These are phyloP conservation scores for Cyanistes caeruleus DNA, from an alignment of 2,113 vertebrate species.

Conservation along the genomic window DNA sequence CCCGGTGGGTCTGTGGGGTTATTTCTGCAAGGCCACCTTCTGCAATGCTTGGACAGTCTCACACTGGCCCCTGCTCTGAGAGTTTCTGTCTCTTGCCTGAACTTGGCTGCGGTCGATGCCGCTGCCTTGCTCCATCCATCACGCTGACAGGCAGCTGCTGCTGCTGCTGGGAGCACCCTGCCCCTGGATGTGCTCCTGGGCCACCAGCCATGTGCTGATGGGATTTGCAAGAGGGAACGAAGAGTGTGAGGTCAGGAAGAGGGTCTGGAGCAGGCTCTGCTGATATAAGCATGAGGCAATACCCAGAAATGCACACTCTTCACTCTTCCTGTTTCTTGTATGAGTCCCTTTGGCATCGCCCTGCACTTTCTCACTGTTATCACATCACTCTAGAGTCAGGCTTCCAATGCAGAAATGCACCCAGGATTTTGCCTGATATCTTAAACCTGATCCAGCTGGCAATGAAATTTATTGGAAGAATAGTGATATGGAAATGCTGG, in stretches of 20 bases:
- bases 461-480: neutral
- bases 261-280: neutral
- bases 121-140: neutral
- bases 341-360: neutral
- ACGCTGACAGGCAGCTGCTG: neutral
- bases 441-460: neutral
- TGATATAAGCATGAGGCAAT: neutral
- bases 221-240: neutral
- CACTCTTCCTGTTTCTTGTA: rapidly evolving
- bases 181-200: neutral
- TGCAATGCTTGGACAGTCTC: neutral
- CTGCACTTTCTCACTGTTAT: neutral
- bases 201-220: neutral
- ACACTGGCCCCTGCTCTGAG: neutral
- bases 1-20: rapidly evolving
- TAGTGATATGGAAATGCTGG: neutral
- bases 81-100: rapidly evolving
- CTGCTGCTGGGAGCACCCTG: neutral
- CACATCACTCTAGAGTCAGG: neutral
- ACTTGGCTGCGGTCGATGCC: neutral
- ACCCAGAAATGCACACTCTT: neutral
- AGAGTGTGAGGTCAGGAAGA: neutral
- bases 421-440: neutral
- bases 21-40: neutral
- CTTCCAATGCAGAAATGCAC: neutral